Conservation (phyloP, 1,140 invertebrate genomes). For the Ceratitis capitata region DNA sequence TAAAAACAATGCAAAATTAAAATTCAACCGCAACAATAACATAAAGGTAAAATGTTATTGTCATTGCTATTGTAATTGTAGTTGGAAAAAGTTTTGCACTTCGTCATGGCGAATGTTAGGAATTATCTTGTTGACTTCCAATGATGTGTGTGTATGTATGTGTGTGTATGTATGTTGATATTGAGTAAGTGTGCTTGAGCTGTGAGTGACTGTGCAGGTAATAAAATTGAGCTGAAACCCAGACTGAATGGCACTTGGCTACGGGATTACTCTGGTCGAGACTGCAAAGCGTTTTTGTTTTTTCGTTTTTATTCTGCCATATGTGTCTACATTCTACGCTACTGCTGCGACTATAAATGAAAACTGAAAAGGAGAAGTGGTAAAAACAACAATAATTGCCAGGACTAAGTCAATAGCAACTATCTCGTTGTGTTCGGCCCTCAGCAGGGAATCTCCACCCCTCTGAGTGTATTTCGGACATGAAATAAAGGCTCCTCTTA, state of each 20-base stretch:
- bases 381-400: neutral
- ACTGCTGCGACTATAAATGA: neutral
- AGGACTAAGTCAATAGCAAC: too few species aligned
- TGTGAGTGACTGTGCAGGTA: neutral
- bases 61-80: too few species aligned
- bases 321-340: neutral
- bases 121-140: too few species aligned
- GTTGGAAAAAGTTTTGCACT: neutral
- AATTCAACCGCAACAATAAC: neutral
- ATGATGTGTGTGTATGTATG: too few species aligned
- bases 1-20: constrained; percentile 24
- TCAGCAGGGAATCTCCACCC: too few species aligned
- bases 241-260: neutral
- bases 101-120: neutral
- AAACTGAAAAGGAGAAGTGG: neutral
- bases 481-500: too few species aligned
- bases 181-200: neutral
- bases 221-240: neutral
- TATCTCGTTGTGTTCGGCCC: too few species aligned
- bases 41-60: neutral
- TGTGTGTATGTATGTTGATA: too few species aligned
- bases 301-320: neutral
- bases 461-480: too few species aligned
- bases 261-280: neutral
- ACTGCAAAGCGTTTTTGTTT: neutral